phyloP scores from a whole-genome alignment of 2,888 invertebrate genomes.

The Agrotis segetum region DNA sequence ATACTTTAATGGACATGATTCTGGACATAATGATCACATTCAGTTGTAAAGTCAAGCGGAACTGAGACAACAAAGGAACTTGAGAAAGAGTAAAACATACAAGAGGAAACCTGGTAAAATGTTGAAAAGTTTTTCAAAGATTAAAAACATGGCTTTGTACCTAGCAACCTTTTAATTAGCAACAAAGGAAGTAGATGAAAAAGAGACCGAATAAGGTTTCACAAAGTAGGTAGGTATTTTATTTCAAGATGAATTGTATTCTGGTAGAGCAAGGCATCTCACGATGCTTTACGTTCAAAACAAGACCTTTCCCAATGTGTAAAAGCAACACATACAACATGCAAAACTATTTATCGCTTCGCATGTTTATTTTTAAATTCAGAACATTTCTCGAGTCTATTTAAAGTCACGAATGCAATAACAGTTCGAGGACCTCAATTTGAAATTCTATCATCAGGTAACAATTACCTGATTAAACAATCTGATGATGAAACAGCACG shows the following conservation, averaged over 20 bases:
- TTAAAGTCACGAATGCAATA: conserved; percentile 26
- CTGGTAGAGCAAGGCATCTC: conserved; percentile 13
- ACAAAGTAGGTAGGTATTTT: background rate
- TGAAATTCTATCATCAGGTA: conserved; percentile 38
- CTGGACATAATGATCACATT: conserved; percentile 28
- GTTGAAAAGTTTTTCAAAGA: background rate
- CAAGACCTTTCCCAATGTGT: conserved; percentile 49
- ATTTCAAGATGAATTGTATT: background rate
- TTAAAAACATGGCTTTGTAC: background rate
- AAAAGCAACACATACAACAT: conserved; percentile 14
- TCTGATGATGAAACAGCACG: conserved; percentile 25
- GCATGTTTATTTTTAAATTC: conserved; percentile 41
- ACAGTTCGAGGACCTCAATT: conserved; percentile 33
- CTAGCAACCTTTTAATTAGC: background rate
- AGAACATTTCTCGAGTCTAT: conserved; percentile 27
- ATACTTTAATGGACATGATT: background rate
- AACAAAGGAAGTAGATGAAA: background rate
- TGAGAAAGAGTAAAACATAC: conserved; percentile 1
- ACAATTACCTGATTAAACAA: conserved; percentile 31
- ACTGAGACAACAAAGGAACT: conserved; percentile 18
- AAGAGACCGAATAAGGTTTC: background rate
- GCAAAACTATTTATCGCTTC: conserved; percentile 16
- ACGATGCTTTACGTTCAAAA: conserved; percentile 12
- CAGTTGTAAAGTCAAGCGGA: conserved; percentile 16
- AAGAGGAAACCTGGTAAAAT: background rate